A percentile compares a stretch with the other conserved stretches of the same genome.
These are phyloP conservation scores for Hybos culiciformis DNA, from an alignment of 2,888 invertebrate species.

Conservation along the genomic window DNA sequence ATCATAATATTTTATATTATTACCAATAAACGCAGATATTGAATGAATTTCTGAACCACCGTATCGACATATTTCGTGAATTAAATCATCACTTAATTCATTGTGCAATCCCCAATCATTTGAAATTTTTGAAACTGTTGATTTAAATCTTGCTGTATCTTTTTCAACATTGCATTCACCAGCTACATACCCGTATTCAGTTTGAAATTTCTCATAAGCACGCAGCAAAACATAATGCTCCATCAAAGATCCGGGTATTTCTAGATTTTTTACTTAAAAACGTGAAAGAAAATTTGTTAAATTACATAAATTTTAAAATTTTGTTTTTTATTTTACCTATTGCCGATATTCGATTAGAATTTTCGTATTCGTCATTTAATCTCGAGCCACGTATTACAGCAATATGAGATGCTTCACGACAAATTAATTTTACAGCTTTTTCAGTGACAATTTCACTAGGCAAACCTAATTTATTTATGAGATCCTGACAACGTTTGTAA, in stretches of 20 bases:
- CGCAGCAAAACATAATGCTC: conserved; percentile 81
- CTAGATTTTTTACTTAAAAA: conserved; percentile 48
- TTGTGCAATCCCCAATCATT: conserved; percentile 72
- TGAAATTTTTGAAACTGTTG: conserved; percentile 54
- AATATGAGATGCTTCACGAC: conserved; percentile 74
- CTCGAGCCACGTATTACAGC: conserved; percentile 64
- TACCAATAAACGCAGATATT: conserved; percentile 76
- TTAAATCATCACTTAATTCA: conserved; percentile 76
- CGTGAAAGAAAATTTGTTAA: background rate
- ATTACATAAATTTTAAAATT: background rate
- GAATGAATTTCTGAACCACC: conserved; percentile 92
- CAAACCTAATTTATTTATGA: conserved; percentile 63
- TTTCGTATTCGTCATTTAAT: conserved; percentile 69
- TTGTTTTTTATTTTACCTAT: too few relatives aligned
- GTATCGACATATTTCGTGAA: conserved; percentile 90
- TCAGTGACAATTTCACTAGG: conserved; percentile 62
- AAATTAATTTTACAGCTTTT: conserved; percentile 69
- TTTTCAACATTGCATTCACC: conserved; percentile 82
- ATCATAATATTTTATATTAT: conserved; percentile 9
- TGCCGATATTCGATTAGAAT: conserved; percentile 43
- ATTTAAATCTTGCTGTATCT: conserved; percentile 78
- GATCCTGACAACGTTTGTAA: conserved; percentile 64
- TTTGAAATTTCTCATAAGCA: conserved; percentile 79
- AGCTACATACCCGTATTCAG: conserved; percentile 79
- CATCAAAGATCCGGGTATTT: conserved; percentile 74